Evolutionary conservation across 53 echinoderm and acorn worm species (phyloP), one percentile per base, ranked within the genome.

Genomic region (Hippasteria phrygiana): DNA sequence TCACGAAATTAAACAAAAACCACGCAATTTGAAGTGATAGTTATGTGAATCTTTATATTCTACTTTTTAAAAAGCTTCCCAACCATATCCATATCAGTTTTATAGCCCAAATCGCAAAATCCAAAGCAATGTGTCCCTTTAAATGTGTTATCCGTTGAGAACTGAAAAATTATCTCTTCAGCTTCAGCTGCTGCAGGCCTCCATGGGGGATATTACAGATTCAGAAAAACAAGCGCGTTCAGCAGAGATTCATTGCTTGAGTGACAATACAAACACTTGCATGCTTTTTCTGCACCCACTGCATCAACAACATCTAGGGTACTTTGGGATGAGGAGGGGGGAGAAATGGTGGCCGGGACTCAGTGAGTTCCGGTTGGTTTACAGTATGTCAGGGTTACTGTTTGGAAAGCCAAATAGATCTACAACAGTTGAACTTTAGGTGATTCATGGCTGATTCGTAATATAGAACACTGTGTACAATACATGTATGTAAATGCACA

Each of bases 221-320:
- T 0, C 4, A 40, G n/a, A 78, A 78, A 39, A 78, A 59, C 59
- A 59, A 59, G 40, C 39, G 24, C 56, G 24, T 34, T 1, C 18
- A 39, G 78, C 38, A 28, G 41, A 59, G 50, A 47, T 43, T 47
- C 26, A 35, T 55, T 24, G 59, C 78, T 39, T 39, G 56, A 78
- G 39, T 51, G 78, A 16, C 59, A 56, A 78, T 31, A 2, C 78
- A 78, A 78, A 55, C 39, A 78, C 78, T 78, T 38, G 3, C 6
- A 40, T 40, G 8, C 37, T 36, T 39, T 26, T 11, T 40, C 78
- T 40, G 39, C 37, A 33, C 0, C 55, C 8, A 59, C 24, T 26
- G 55, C 56, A 36, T 38, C 5, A 59, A 55, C 32, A 55, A 37
- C 55, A 55, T 2, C n/a, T n/a, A 18, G 17, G 78, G 62, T 17